Percentiles rank a stretch among this genome's conserved stretches.
Conservation (phyloP, 2,797 vertebrate species). For the Synaphobranchus kaupii region DNA sequence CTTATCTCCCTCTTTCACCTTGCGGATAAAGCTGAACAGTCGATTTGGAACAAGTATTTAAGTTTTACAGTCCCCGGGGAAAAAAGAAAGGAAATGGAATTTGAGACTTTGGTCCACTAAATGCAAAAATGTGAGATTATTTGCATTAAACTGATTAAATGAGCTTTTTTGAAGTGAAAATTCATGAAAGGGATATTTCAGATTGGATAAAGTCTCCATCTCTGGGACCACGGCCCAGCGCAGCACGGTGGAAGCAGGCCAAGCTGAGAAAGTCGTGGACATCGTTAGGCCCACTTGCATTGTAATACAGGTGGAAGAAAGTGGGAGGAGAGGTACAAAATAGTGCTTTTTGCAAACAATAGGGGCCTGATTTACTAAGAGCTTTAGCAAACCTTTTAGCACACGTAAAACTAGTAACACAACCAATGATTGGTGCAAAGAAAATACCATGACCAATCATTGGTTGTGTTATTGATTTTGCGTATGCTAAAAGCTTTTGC, state of each 20-base stretch:
- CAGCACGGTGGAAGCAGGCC: background rate
- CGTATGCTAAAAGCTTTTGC: too few species aligned
- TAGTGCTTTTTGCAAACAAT: background rate
- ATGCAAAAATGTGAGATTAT: conserved; percentile 38
- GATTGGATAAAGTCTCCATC: background rate
- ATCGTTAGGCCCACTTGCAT: background rate
- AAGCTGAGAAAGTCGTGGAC: background rate
- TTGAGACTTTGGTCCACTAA: conserved; percentile 48
- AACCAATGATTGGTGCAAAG: too few species aligned
- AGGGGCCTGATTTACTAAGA: too few species aligned
- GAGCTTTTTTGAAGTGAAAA: conserved; percentile 1
- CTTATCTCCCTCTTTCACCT: conserved; percentile 55
- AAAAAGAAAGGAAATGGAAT: background rate
- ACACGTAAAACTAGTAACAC: too few species aligned
- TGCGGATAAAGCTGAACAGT: conserved; percentile 48
- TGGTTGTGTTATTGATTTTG: too few species aligned
- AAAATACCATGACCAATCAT: too few species aligned
- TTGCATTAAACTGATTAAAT: conserved; percentile 48
- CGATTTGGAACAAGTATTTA: conserved; percentile 50
- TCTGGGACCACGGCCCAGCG: background rate
- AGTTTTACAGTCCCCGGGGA: conserved; percentile 1
- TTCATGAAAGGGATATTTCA: conserved; percentile 4
- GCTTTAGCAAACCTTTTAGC: too few species aligned
- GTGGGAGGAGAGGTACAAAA: background rate
- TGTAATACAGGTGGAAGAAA: background rate